phyloP scores from a whole-genome alignment of 2,113 vertebrate species.

The Myanophis thanlyinensis region DNA sequence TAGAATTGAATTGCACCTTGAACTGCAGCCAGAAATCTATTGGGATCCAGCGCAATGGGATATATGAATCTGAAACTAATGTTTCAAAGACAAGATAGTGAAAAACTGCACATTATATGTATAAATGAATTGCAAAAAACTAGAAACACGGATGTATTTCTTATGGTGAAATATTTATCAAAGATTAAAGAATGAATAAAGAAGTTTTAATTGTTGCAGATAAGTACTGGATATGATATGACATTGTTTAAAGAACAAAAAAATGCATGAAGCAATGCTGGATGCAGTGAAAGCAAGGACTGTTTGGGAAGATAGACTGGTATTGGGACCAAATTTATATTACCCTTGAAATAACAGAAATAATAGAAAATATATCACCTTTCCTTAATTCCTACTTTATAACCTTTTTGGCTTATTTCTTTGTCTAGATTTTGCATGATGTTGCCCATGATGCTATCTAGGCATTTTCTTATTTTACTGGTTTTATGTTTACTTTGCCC shows the following conservation, averaged over 20 bases:
- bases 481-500: background rate
- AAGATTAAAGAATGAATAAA: background rate
- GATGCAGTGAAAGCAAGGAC: background rate
- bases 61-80: background rate
- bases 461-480: background rate
- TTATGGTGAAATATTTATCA: background rate
- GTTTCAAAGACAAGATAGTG: background rate
- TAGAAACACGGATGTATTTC: background rate
- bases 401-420: background rate
- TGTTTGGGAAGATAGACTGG: background rate
- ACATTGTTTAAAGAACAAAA: background rate
- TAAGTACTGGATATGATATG: background rate
- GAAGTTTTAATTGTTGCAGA: background rate
- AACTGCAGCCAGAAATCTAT: background rate
- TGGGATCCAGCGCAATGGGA: background rate
- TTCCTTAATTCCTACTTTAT: background rate
- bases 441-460: background rate
- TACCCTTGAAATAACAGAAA: background rate
- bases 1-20: background rate
- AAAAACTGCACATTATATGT: background rate
- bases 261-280: background rate
- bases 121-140: background rate
- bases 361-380: too few relatives aligned
- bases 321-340: background rate
- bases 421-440: background rate